A percentile compares a stretch with the other conserved stretches of the same genome.
These are phyloP conservation scores for Volucella bombylans DNA, from an alignment of 2,888 invertebrate genomes.

Conservation along the genomic window DNA sequence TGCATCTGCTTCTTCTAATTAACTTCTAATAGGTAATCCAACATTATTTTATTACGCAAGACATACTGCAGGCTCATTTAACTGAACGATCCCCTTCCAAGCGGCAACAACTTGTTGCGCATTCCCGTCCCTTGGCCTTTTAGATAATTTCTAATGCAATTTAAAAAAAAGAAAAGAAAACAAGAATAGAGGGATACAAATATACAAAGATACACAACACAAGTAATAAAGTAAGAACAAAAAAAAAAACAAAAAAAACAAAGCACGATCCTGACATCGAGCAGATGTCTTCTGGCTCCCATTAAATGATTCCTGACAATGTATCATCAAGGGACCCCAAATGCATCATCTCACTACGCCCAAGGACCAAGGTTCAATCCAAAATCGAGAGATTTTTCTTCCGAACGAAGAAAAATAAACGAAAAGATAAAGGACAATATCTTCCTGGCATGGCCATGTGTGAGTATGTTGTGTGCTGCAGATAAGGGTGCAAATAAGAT, in stretches of 20 bases:
- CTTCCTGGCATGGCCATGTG: constrained; percentile 17
- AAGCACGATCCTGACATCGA: constrained; percentile 8
- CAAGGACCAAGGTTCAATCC: neutral
- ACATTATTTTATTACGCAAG: neutral
- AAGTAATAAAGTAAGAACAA: constrained; percentile 7
- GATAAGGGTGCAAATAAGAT: constrained; percentile 45
- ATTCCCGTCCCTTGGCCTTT: constrained; percentile 6
- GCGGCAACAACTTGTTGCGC: constrained; percentile 47
- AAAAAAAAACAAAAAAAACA: constrained; percentile 41
- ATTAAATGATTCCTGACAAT: constrained; percentile 32
- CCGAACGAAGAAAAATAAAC: constrained; percentile 38
- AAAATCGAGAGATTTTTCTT: constrained; percentile 19
- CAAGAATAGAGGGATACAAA: neutral
- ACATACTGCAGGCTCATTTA: constrained; percentile 31
- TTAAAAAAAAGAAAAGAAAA: too few relatives aligned
- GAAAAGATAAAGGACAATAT: constrained; percentile 39
- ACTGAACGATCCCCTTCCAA: neutral
- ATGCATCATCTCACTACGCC: constrained; percentile 53
- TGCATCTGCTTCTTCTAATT: constrained; percentile 6
- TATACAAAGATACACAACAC: neutral
- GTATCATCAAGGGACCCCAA: constrained; percentile 48
- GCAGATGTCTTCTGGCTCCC: constrained; percentile 63
- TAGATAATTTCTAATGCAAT: neutral
- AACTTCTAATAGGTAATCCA: neutral
- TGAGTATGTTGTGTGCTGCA: constrained; percentile 1